Evolutionary conservation across 2,888 invertebrate species (phyloP).

Genomic region (Selenia dentaria): DNA sequence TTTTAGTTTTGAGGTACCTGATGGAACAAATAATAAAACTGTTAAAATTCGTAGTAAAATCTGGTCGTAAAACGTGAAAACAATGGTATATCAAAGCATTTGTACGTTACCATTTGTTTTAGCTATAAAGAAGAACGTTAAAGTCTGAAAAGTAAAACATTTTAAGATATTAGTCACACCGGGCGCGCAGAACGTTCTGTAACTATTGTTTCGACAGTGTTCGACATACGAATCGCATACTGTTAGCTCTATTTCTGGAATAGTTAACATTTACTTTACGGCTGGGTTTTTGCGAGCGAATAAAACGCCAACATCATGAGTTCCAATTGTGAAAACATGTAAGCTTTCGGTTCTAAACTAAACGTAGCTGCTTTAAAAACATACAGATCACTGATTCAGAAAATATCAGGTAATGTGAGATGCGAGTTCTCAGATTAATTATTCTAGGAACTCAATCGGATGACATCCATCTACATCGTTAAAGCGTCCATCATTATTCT

Average conservation of each 20-base stretch:
- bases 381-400: conserved; percentile 29
- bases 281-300: conserved; percentile 63
- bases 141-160: conserved; percentile 61
- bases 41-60: conserved; percentile 36
- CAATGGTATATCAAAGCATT: conserved; percentile 46
- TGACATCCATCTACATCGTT: conserved; percentile 58
- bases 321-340: conserved; percentile 42
- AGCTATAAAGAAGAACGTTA: conserved; percentile 51
- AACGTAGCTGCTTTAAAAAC: conserved; percentile 13
- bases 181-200: conserved; percentile 46
- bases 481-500: conserved; percentile 57
- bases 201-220: conserved; percentile 71
- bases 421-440: conserved; percentile 29
- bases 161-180: conserved; percentile 66
- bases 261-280: conserved; percentile 64
- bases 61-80: conserved; percentile 33
- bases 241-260: conserved; percentile 69
- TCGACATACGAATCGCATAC: conserved; percentile 67
- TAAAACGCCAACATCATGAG: conserved; percentile 53
- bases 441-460: conserved; percentile 52
- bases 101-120: conserved; percentile 48
- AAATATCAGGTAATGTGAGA: conserved; percentile 28
- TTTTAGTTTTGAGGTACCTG: conserved; percentile 14
- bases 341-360: conserved; percentile 15
- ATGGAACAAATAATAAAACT: conserved; percentile 28